A percentile compares a stretch with the other conserved stretches of the same genome.
These are phyloP conservation scores for Apoderus coryli DNA, from an alignment of 2,888 invertebrate species.

Conservation along the genomic window DNA sequence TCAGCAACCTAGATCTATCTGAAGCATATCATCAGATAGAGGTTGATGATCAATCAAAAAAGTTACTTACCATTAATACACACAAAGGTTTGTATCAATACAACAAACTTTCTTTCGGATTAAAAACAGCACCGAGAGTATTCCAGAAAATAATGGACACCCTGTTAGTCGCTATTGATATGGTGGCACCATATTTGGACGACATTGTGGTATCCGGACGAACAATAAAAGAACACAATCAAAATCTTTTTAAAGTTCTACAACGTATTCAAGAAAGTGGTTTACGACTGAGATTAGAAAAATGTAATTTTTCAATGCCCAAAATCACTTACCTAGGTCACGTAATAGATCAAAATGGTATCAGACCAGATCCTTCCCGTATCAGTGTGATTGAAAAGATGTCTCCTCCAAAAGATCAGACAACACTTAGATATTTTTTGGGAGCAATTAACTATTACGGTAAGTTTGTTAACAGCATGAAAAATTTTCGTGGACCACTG, in stretches of 20 bases:
- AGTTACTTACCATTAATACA: conserved; percentile 19
- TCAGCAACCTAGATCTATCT: conserved; percentile 11
- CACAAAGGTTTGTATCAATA: conserved; percentile 23
- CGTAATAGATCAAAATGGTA: too few relatives aligned
- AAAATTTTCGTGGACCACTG: too few relatives aligned
- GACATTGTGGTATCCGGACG: conserved; percentile 21
- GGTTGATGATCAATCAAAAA: conserved; percentile 19
- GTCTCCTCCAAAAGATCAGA: too few relatives aligned
- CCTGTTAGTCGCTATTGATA: conserved; percentile 20
- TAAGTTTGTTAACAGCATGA: too few relatives aligned
- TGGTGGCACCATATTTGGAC: conserved; percentile 20
- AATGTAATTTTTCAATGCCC: conserved; percentile 25
- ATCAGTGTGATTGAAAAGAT: too few relatives aligned
- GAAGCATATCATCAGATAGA: conserved; percentile 23
- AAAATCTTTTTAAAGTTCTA: conserved; percentile 16
- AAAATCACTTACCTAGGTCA: too few relatives aligned
- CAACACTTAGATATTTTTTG: too few relatives aligned
- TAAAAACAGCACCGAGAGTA: conserved; percentile 24
- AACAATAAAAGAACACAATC: conserved; percentile 14
- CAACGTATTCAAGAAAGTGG: conserved; percentile 16
- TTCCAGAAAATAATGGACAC: conserved; percentile 24
- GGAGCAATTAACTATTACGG: too few relatives aligned
- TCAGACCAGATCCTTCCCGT: too few relatives aligned
- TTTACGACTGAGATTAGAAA: conserved; percentile 19
- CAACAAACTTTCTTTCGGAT: conserved; percentile 25